Evolutionary conservation across 2,888 invertebrate genomes (phyloP), one percentile per base, ranked within the genome.

Genomic region (Mesorhabditis spiculigera): DNA sequence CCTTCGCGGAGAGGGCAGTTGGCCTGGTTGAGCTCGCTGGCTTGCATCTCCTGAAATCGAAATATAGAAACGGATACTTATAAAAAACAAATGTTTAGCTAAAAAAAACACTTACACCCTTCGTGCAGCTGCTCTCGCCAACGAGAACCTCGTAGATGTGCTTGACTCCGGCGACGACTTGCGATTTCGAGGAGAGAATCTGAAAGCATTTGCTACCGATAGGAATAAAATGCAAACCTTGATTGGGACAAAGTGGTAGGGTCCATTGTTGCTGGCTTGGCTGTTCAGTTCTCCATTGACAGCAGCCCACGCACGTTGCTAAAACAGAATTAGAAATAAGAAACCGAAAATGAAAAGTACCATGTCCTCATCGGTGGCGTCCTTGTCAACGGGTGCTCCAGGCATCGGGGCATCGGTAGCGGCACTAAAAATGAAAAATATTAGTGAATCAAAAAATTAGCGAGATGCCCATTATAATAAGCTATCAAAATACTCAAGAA

Each of bases 91-190:
- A 41, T 65, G 10, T 43, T 16, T 65, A 42, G 13, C 42, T 13
- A 65, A 65, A n/a, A 65, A n/a, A 63, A 64, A 44, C 43, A 71
- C 73, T 62, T 63, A 73, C 73, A 8, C 77, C 77, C 67, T 76
- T 77, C 72, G 77, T 76, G 73, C 77, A 76, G 13, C 68, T 69
- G 58, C 76, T 74, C 68, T 80, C 78, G 6, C 78, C 80, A 45
- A 75, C 72, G 16, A 78, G 76, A 10, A 80, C 78, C 66, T 80
- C 75, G 67, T 75, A 71, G 45, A 73, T 71, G 61, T 74, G 71
- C 68, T 73, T 76, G 64, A 73, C 41, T 68, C 80, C 80, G 61
- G 80, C 80, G 61, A 80, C 80, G 13, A 80, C 80, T 67, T 80
- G 78, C n/a, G 76, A 76, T 42, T 75, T 73, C 10, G 78, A 78